Evolutionary conservation across 2,797 vertebrate genomes (phyloP).

Genomic region (Morelia viridis): DNA sequence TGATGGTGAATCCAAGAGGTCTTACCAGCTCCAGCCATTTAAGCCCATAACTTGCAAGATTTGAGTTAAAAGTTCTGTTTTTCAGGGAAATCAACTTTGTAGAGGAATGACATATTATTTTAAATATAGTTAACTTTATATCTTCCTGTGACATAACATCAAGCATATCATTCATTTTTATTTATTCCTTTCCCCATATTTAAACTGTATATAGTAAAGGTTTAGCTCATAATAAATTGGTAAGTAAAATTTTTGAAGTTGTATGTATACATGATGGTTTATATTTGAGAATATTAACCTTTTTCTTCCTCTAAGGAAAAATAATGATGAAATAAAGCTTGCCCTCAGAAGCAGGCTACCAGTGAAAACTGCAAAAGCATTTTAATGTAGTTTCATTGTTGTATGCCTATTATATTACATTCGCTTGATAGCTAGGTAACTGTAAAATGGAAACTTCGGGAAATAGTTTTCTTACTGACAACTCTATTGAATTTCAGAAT

Average conservation of each 20-base stretch:
- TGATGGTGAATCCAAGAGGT: background rate
- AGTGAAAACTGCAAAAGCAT: constrained; percentile 43
- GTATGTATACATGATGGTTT: background rate
- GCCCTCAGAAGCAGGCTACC: background rate
- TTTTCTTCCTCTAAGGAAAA: constrained; percentile 22
- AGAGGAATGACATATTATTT: background rate
- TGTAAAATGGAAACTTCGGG: constrained; percentile 47
- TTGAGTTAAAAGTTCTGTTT: background rate
- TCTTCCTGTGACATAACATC: no score
- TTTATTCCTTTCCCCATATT: background rate
- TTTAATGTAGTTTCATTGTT: constrained; percentile 38
- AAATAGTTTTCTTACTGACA: constrained; percentile 53
- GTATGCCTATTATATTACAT: constrained; percentile 34
- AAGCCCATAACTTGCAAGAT: background rate
- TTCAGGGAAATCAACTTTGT: background rate
- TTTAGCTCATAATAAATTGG: background rate
- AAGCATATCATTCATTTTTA: background rate
- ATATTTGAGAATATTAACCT: background rate
- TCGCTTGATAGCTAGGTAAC: constrained; percentile 55
- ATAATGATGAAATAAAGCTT: constrained; percentile 48
- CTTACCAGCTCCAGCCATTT: background rate
- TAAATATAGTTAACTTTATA: background rate
- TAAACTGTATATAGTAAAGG: background rate
- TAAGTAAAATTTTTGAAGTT: background rate
- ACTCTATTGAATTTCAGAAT: constrained; percentile 53